Evolutionary conservation across 92 coral and sea anemone genomes (phyloP).

Genomic region (Actinernus sp.): DNA sequence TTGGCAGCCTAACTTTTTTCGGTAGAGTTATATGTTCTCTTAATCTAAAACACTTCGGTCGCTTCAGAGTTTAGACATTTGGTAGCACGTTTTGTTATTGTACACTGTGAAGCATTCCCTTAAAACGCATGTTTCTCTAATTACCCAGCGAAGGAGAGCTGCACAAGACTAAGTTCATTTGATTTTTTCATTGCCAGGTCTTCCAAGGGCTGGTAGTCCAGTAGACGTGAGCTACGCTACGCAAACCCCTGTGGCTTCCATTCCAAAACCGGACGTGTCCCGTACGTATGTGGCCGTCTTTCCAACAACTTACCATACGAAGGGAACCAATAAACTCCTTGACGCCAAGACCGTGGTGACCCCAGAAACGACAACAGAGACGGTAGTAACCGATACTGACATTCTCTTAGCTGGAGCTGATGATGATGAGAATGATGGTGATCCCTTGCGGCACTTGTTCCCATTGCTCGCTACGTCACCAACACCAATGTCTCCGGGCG

Average conservation of each 20-base stretch:
- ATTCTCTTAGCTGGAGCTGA: conserved; percentile 88
- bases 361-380: conserved; percentile 78
- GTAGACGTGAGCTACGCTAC: conserved; percentile 50
- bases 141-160: too few species aligned
- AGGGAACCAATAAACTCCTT: conserved; percentile 46
- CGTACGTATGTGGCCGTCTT: conserved; percentile 79
- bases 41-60: too few species aligned
- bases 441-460: conserved; percentile 76
- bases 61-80: too few species aligned
- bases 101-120: too few species aligned
- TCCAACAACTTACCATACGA: conserved; percentile 58
- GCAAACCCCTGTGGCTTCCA: conserved; percentile 65
- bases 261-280: conserved; percentile 84
- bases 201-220: conserved; percentile 63
- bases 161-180: too few species aligned
- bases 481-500: conserved; percentile 67
- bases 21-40: too few species aligned
- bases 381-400: conserved; percentile 86
- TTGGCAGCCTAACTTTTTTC: too few species aligned
- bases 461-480: conserved; percentile 76
- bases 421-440: conserved; percentile 82
- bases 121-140: too few species aligned
- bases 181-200: conserved; percentile 30
- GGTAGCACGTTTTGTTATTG: too few species aligned
- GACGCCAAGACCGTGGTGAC: conserved; percentile 56